Evolutionary conservation across 2,888 invertebrate genomes (phyloP), one percentile per base, ranked within the genome.

Genomic region (Metallyticus violacea): DNA sequence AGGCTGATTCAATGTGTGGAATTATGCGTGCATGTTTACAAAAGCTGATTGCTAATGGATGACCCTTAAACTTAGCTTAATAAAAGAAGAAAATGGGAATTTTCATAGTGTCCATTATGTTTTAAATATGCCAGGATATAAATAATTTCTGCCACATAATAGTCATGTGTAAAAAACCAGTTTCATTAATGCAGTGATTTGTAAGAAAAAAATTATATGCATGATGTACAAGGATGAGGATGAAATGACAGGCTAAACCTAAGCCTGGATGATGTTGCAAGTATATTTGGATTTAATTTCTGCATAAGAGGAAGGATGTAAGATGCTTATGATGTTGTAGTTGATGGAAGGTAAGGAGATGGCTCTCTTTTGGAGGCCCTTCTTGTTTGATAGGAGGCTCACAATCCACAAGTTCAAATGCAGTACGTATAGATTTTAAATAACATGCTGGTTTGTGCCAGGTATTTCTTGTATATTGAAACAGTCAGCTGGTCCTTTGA

Each of bases 1-100:
- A 81, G 40, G 82, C 78, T 81, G 30, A 77, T 29, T 25, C 81
- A 9, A n/a, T 26, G 77, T 29, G 25, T 29, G 83, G 83, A 30
- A 81, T 77, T 77, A 40, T 86, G 77, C 28, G 78, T 86, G 86
- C 81, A 86, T 81, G 82, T 81, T 77, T 30, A 77, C 28, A 29
- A 29, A 83, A 78, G 28, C 62, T 81, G 77, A 86, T 80, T 80
- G 80, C 29, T 29, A 85, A 28, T 76, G 76, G 28, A 40, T 77
- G 81, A 86, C 29, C 29, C 77, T 86, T 82, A 29, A 81, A 78
- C 81, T 82, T 86, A 62, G 30, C n/a, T 82, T 62, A 76, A n/a
- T 77, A 77, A 77, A 81, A 86, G 26, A 80, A 80, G 62, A 28
- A 40, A 81, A 76, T 80, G 40, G 26, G 80, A 85, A 81, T 85